Evolutionary conservation across 2,797 vertebrate species (phyloP).

Genomic region (Dendrocincla tyrannina): DNA sequence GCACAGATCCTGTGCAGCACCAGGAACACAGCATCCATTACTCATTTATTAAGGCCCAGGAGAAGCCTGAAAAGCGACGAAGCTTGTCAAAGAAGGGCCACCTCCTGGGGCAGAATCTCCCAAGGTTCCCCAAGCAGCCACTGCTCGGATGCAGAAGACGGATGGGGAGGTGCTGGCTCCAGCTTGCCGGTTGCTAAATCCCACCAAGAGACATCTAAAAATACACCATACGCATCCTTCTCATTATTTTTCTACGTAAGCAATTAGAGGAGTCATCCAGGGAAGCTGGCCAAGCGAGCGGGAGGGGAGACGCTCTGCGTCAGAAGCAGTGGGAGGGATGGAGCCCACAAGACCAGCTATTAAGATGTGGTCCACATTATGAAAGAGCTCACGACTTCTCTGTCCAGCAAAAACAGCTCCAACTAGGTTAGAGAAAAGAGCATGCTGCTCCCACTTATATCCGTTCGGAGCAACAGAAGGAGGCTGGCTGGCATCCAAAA

Average conservation of each 20-base stretch:
- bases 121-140: background rate
- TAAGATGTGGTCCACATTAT: background rate
- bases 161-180: conserved; percentile 15
- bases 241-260: conserved; percentile 62
- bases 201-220: conserved; percentile 64
- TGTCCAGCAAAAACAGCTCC: background rate
- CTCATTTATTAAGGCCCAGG: background rate
- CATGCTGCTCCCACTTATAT: background rate
- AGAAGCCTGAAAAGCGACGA: background rate
- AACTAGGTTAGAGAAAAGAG: conserved; percentile 6
- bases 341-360: background rate
- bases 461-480: background rate
- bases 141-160: fast-evolving
- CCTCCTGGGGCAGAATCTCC: background rate
- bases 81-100: background rate
- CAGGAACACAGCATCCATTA: background rate
- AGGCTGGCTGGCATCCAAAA: background rate
- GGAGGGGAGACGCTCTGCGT: conserved; percentile 52
- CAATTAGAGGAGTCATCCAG: conserved; percentile 60
- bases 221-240: conserved; percentile 55
- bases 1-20: background rate
- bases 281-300: conserved; percentile 44
- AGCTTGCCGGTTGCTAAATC: background rate
- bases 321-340: conserved; percentile 47
- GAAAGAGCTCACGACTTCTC: conserved; percentile 1